Percentiles rank a stretch among this genome's conserved stretches.
Evolutionary conservation across 2,797 vertebrate species (phyloP).

Genomic region (Austrolebias charrua): DNA sequence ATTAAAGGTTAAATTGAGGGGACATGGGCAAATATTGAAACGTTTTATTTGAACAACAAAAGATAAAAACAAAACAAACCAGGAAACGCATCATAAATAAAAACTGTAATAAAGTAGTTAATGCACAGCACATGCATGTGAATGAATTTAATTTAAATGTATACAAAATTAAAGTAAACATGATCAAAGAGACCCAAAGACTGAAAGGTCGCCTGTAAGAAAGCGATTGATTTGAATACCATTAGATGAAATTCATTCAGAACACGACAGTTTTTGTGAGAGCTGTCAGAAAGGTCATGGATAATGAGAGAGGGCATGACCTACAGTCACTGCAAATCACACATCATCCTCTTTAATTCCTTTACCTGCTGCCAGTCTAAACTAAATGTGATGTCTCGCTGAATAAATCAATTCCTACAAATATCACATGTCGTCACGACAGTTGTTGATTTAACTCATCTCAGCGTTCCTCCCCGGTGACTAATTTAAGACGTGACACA

Average conservation of each 20-base stretch:
- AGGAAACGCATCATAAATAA: no score
- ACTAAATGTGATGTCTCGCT: not conserved
- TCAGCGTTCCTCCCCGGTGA: not conserved
- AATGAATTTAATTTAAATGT: not conserved
- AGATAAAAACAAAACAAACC: no score
- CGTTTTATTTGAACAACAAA: no score
- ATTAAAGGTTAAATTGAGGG: no score
- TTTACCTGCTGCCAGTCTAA: not conserved
- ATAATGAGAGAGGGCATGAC: not conserved
- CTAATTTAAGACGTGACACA: conserved; percentile 3
- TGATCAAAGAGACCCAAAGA: not conserved
- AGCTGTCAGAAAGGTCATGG: conserved; percentile 1
- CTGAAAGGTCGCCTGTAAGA: not conserved
- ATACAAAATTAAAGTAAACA: not conserved
- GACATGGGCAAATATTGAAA: no score
- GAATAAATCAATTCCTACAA: not conserved
- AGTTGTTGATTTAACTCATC: not conserved
- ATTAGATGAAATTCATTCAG: not conserved
- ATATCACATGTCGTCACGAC: not conserved
- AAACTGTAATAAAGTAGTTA: no score
- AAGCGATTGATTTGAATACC: not conserved
- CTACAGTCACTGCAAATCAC: not conserved
- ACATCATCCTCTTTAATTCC: not conserved
- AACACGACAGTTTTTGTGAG: not conserved
- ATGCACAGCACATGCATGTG: no score